These are phyloP conservation scores for Cepaea nemoralis DNA, from an alignment of 1,140 invertebrate genomes.

Conservation along the genomic window DNA sequence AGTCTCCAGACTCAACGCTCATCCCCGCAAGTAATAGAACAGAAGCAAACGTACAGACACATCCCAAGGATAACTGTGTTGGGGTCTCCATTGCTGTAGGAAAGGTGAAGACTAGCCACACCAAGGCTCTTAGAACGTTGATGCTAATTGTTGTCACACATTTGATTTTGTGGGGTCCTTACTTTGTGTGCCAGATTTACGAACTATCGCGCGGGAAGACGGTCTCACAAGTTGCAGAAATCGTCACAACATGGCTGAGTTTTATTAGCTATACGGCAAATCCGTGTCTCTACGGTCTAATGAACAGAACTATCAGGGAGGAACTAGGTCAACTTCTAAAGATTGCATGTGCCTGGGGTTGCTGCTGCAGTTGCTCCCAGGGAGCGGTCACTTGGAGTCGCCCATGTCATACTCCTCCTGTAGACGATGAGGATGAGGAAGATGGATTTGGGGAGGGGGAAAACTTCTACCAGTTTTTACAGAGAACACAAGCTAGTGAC, in stretches of 20 bases:
- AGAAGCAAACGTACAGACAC: too few relatives aligned
- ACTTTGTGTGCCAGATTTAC: conserved; percentile 34
- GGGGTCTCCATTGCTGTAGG: too few relatives aligned
- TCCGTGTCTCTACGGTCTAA: conserved; percentile 45
- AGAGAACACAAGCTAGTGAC: conserved; percentile 26
- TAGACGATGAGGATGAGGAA: not conserved
- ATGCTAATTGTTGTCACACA: conserved; percentile 33
- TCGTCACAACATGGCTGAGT: conserved; percentile 38
- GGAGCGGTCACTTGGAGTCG: too few relatives aligned
- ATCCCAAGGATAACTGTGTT: too few relatives aligned
- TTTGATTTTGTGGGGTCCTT: conserved; percentile 43
- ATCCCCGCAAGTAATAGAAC: too few relatives aligned
- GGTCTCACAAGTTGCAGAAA: not conserved
- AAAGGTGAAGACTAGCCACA: conserved; percentile 1
- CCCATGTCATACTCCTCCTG: too few relatives aligned
- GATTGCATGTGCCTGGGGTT: not conserved
- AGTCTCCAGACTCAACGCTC: too few relatives aligned
- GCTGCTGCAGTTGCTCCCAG: not conserved
- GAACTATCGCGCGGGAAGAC: not conserved
- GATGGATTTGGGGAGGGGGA: not conserved
- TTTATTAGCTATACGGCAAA: conserved; percentile 43
- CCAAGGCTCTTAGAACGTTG: conserved; percentile 44
- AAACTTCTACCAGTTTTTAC: conserved; percentile 42
- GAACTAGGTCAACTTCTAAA: conserved; percentile 23
- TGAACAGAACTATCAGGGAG: conserved; percentile 42